These are phyloP conservation scores for Caranx ignobilis DNA, from an alignment of 2,113 vertebrate genomes.

Conservation along the genomic window DNA sequence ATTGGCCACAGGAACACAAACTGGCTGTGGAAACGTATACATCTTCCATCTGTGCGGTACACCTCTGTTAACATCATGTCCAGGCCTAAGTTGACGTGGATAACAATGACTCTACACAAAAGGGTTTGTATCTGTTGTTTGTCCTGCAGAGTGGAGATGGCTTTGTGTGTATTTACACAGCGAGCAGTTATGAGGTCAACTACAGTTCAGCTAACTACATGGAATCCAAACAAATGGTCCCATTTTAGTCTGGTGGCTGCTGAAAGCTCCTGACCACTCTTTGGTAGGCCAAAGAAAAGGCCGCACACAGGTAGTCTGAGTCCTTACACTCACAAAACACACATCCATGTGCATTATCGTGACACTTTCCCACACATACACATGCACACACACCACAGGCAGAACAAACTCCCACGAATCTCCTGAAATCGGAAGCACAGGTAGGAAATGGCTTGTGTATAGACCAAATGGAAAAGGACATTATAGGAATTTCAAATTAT, in stretches of 20 bases:
- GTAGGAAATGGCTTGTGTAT: constrained; percentile 85
- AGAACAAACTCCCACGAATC: constrained; percentile 85
- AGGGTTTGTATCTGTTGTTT: constrained; percentile 64
- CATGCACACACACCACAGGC: neutral
- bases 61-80: constrained; percentile 34
- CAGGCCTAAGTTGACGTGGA: constrained; percentile 31
- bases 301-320: neutral
- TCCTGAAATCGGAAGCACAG: constrained; percentile 89
- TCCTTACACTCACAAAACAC: neutral
- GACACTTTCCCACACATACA: constrained; percentile 31
- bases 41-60: constrained; percentile 48
- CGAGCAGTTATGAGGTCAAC: constrained; percentile 61
- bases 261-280: constrained; percentile 6
- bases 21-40: constrained; percentile 34
- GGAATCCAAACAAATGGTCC: constrained; percentile 64
- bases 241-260: constrained; percentile 34
- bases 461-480: constrained; percentile 88
- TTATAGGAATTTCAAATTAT: constrained; percentile 68
- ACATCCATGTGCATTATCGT: constrained; percentile 24
- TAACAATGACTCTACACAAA: constrained; percentile 55
- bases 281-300: constrained; percentile 11
- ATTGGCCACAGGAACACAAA: constrained; percentile 47
- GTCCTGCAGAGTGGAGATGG: constrained; percentile 61
- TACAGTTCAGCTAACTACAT: constrained; percentile 56
- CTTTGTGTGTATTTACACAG: constrained; percentile 65